Conservation (phyloP, 1,140 invertebrate genomes). For the Leptonema lineaticorne region DNA sequence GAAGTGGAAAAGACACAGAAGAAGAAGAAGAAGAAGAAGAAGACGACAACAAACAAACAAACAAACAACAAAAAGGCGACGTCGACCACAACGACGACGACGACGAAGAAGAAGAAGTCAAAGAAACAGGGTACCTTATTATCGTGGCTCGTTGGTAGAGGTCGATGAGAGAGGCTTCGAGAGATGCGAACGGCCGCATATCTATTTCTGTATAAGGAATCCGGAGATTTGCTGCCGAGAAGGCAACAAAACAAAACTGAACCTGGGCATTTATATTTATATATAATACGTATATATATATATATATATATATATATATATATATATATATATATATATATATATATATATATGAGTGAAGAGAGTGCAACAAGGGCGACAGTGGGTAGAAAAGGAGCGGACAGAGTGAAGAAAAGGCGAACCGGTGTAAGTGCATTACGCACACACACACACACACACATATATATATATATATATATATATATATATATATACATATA, state of each 20-base stretch:
- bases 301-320: no score
- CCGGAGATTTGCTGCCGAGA: constrained; percentile 19
- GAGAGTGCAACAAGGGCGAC: no score
- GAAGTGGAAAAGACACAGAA: no score
- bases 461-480: neutral
- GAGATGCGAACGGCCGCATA: constrained; percentile 23
- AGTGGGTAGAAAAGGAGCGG: neutral
- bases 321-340: no score
- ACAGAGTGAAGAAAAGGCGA: neutral
- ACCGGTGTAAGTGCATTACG: no score
- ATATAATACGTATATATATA: no score
- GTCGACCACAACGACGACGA: neutral
- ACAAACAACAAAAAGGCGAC: neutral
- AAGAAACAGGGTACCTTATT: no score
- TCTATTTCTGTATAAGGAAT: constrained; percentile 33
- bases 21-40: no score
- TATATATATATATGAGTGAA: no score
- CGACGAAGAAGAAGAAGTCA: neutral
- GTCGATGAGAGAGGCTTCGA: neutral
- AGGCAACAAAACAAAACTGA: constrained; percentile 12
- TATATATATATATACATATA: neutral
- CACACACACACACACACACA: neutral
- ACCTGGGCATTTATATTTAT: no score
- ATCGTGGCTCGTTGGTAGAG: neutral
- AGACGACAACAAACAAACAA: no score